phyloP scores from a whole-genome alignment of 2,888 invertebrate genomes.

The Apamea monoglypha region DNA sequence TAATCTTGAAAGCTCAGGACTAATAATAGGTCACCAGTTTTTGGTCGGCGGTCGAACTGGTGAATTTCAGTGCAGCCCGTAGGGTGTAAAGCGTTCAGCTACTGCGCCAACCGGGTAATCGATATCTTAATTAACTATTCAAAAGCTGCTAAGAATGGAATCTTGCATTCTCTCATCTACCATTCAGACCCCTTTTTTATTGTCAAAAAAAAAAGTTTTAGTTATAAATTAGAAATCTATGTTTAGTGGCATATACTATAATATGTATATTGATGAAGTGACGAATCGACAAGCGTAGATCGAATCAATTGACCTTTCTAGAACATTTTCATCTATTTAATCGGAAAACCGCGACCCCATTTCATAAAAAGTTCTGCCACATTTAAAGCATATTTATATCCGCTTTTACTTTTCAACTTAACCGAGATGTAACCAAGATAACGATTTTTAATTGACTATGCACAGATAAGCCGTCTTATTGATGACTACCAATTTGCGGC shows the following conservation, averaged over 20 bases:
- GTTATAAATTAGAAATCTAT: neutral
- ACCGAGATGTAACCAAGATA: constrained; percentile 63
- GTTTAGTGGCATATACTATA: neutral
- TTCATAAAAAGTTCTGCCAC: constrained; percentile 7
- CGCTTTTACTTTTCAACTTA: constrained; percentile 37
- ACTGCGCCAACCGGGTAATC: constrained; percentile 1
- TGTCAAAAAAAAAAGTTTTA: neutral
- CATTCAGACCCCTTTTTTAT: neutral
- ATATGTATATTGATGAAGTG: no score
- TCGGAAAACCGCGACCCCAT: neutral
- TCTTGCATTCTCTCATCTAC: neutral
- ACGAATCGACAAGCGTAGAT: neutral
- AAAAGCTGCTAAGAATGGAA: constrained; percentile 3
- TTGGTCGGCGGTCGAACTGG: no score
- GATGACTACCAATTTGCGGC: constrained; percentile 69
- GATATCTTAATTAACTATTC: constrained; percentile 9
- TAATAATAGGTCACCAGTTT: neutral
- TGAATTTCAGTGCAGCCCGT: neutral
- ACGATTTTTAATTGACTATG: constrained; percentile 72
- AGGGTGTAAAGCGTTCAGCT: no score
- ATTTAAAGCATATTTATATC: constrained; percentile 45
- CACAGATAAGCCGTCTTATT: constrained; percentile 69
- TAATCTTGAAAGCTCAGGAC: neutral
- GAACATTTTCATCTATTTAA: neutral
- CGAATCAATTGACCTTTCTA: neutral